Percentiles rank a stretch among this genome's conserved stretches.
phyloP scores from a whole-genome alignment of 2,888 invertebrate species.

The Saturnia japonica region DNA sequence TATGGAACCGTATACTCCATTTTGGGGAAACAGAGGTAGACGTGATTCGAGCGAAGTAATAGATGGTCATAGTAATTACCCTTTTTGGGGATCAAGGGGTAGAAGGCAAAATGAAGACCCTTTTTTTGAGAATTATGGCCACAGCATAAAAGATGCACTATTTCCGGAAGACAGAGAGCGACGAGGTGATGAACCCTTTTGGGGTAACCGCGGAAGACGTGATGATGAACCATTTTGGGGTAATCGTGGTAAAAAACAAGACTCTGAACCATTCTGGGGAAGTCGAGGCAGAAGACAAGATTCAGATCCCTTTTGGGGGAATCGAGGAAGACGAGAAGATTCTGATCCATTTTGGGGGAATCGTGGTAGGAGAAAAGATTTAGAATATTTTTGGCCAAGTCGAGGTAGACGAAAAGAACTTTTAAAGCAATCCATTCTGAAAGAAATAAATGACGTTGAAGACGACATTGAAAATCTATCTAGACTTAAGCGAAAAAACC shows the following conservation, averaged over 20 bases:
- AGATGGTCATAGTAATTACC: slow-evolving; percentile 36
- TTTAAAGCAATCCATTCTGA: slow-evolving; percentile 52
- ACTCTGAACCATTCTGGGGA: slow-evolving; percentile 58
- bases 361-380: slow-evolving; percentile 54
- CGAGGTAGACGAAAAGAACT: slow-evolving; percentile 53
- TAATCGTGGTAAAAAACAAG: slow-evolving; percentile 47
- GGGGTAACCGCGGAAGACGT: slow-evolving; percentile 42
- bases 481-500: slow-evolving; percentile 44
- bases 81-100: slow-evolving; percentile 63
- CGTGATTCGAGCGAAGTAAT: slow-evolving; percentile 43
- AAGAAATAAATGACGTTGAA: slow-evolving; percentile 54
- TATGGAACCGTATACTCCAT: slow-evolving; percentile 51
- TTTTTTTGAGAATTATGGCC: slow-evolving; percentile 53
- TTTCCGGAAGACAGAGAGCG: slow-evolving; percentile 36
- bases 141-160: slow-evolving; percentile 32
- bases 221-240: slow-evolving; percentile 62
- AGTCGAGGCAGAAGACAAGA: slow-evolving; percentile 60
- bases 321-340: slow-evolving; percentile 58
- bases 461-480: slow-evolving; percentile 54
- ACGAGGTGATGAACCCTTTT: slow-evolving; percentile 39
- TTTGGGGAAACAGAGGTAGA: slow-evolving; percentile 56
- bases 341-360: slow-evolving; percentile 48
- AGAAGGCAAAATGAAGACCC: slow-evolving; percentile 48
- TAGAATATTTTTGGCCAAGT: slow-evolving; percentile 43
- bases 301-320: slow-evolving; percentile 74